These are phyloP conservation scores for Anoplius nigerrimus DNA, from an alignment of 2,888 invertebrate species.

Conservation along the genomic window DNA sequence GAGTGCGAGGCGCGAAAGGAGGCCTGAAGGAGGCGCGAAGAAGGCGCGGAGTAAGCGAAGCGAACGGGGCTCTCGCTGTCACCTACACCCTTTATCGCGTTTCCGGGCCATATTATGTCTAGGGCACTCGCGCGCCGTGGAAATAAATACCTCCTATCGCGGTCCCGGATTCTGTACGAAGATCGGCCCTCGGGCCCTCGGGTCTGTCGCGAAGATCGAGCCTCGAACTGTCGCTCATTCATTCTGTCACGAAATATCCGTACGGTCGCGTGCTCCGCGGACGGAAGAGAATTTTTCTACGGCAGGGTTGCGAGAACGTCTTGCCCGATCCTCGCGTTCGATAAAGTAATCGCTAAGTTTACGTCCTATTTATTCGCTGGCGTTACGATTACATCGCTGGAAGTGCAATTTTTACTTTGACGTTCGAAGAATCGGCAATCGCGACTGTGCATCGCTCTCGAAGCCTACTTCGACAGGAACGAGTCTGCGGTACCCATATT, in stretches of 20 bases:
- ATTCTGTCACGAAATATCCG: constrained; percentile 22
- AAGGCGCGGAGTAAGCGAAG: background rate
- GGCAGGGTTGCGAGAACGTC: background rate
- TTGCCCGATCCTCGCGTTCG: background rate
- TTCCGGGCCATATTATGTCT: constrained; percentile 70
- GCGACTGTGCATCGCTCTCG: background rate
- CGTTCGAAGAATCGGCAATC: background rate
- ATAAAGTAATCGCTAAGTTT: no score
- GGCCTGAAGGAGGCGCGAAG: no score
- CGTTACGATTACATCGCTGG: constrained; percentile 50
- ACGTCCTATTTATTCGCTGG: constrained; percentile 57
- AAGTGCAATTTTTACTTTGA: background rate
- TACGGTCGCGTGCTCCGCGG: constrained; percentile 11
- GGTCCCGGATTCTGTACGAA: constrained; percentile 17
- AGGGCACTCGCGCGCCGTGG: constrained; percentile 56
- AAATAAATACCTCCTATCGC: constrained; percentile 69
- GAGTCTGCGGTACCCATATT: constrained; percentile 64
- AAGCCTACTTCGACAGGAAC: no score
- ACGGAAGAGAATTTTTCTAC: background rate
- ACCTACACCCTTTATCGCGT: constrained; percentile 62
- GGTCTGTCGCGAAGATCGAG: constrained; percentile 29
- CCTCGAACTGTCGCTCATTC: constrained; percentile 19
- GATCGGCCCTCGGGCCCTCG: constrained; percentile 58
- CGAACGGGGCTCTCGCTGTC: constrained; percentile 31
- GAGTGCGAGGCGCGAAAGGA: no score